These are phyloP conservation scores for Odontesthes bonariensis DNA, from an alignment of 2,113 vertebrate species.

Conservation along the genomic window DNA sequence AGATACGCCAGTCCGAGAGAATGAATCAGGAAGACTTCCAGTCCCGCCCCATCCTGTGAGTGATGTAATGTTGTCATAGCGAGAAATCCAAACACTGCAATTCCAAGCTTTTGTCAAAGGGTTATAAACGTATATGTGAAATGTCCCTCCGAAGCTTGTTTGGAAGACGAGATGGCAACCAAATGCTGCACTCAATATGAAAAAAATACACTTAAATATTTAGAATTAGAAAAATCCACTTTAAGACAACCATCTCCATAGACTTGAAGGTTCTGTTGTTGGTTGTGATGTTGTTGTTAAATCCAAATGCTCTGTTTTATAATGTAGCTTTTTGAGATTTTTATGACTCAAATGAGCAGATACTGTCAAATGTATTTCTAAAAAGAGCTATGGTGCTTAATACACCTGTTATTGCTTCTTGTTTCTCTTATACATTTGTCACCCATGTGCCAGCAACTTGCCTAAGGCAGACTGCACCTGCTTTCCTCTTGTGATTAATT, in stretches of 20 bases:
- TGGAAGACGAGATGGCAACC: not conserved
- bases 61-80: not conserved
- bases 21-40: slow-evolving; percentile 99
- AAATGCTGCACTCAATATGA: slow-evolving; percentile 7
- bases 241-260: too few species aligned
- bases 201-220: not conserved
- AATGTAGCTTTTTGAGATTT: not conserved
- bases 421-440: slow-evolving; percentile 37
- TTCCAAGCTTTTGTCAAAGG: not conserved
- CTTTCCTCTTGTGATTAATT: slow-evolving; percentile 43
- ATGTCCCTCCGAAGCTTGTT: not conserved
- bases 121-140: not conserved
- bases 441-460: slow-evolving; percentile 16
- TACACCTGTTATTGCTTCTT: slow-evolving; percentile 12
- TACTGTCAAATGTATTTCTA: slow-evolving; percentile 26
- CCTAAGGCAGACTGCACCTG: slow-evolving; percentile 37
- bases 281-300: slow-evolving; percentile 14
- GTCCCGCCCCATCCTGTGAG: slow-evolving; percentile 98
- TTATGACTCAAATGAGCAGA: slow-evolving; percentile 5
- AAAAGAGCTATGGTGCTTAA: slow-evolving; percentile 25
- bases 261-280: not conserved
- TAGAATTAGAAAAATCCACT: slow-evolving; percentile 1
- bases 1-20: slow-evolving; percentile 99
- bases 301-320: not conserved
- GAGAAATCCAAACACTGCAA: not conserved